Conservation (phyloP, 2,797 vertebrate species). For the Sebastes glaucus region DNA sequence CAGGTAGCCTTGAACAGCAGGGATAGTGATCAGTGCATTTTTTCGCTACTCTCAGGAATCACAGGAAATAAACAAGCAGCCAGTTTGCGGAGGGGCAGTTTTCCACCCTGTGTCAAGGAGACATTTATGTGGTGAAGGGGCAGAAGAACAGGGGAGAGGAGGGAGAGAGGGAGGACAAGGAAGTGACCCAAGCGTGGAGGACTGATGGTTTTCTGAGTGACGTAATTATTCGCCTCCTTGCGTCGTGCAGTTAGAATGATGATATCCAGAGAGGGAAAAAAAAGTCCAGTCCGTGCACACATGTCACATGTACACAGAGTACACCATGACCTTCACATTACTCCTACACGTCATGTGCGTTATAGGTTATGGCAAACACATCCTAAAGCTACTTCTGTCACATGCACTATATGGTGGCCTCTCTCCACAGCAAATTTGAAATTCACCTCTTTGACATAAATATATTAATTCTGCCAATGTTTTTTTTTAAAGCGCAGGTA, state of each 20-base stretch:
- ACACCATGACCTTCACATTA: slow-evolving; percentile 76
- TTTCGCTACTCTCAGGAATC: slow-evolving; percentile 56
- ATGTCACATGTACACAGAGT: slow-evolving; percentile 54
- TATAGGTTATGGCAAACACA: slow-evolving; percentile 64
- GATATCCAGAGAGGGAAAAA: slow-evolving; percentile 55
- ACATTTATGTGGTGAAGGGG: slow-evolving; percentile 52
- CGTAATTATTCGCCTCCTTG: slow-evolving; percentile 79
- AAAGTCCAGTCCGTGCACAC: slow-evolving; percentile 47
- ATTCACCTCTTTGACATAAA: slow-evolving; percentile 46
- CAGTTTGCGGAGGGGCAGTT: slow-evolving; percentile 54
- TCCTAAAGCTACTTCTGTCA: slow-evolving; percentile 38
- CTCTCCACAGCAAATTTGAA: slow-evolving; percentile 23
- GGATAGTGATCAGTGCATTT: slow-evolving; percentile 64
- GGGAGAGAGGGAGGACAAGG: slow-evolving; percentile 41
- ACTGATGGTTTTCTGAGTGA: slow-evolving; percentile 81
- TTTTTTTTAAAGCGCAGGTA: slow-evolving; percentile 27
- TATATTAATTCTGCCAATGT: slow-evolving; percentile 32
- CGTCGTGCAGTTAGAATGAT: slow-evolving; percentile 74
- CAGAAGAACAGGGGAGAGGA: slow-evolving; percentile 17
- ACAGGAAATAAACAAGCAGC: slow-evolving; percentile 65
- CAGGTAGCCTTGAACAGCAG: slow-evolving; percentile 73
- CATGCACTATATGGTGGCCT: background rate
- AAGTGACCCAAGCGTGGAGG: slow-evolving; percentile 75
- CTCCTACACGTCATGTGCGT: slow-evolving; percentile 63
- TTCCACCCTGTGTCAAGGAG: slow-evolving; percentile 77